phyloP scores from a whole-genome alignment of 2,797 vertebrate species.

The Schizothorax lantsangensis region DNA sequence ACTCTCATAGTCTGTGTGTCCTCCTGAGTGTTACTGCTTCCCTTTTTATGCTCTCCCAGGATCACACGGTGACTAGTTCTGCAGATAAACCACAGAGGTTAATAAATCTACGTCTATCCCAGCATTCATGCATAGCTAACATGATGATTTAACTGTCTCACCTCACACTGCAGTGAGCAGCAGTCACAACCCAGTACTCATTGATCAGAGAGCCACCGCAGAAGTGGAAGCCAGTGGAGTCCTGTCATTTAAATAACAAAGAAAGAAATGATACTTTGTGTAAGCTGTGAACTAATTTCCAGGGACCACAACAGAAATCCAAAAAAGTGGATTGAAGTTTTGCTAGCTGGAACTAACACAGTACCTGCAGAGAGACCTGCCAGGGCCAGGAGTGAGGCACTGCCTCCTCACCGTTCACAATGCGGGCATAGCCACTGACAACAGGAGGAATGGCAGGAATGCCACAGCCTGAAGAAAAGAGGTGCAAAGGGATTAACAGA shows the following conservation, averaged over 20 bases:
- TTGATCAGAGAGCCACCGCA: constrained; percentile 83
- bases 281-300: neutral
- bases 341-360: neutral
- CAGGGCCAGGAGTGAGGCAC: constrained; percentile 83
- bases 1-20: constrained; percentile 77
- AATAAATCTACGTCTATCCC: neutral
- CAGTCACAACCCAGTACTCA: constrained; percentile 82
- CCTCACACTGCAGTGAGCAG: constrained; percentile 73
- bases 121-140: neutral
- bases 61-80: constrained; percentile 83
- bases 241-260: constrained; percentile 64
- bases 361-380: constrained; percentile 84
- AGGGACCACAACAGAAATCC: neutral
- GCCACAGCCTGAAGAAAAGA: constrained; percentile 73
- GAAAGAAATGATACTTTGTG: neutral
- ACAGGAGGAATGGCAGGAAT: constrained; percentile 69
- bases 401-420: constrained; percentile 81
- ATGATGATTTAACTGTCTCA: constrained; percentile 41
- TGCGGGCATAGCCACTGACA: constrained; percentile 74
- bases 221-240: constrained; percentile 79
- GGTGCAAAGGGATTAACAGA: neutral
- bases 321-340: neutral
- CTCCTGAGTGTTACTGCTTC: constrained; percentile 53
- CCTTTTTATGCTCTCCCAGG: constrained; percentile 81
- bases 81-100: constrained; percentile 7